Conservation (phyloP, 2,113 vertebrate genomes). For the Axis porcinus region DNA sequence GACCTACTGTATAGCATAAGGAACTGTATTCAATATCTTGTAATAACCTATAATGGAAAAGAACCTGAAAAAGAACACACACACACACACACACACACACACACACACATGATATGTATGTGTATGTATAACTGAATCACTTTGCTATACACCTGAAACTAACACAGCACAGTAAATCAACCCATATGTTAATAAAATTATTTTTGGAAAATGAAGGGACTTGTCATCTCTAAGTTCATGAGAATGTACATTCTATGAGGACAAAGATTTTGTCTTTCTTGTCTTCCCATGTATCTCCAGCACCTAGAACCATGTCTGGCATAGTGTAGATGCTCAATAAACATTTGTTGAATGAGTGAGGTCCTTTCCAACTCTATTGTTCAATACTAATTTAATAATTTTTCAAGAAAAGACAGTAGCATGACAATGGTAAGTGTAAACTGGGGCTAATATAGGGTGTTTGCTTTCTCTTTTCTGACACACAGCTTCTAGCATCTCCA, state of each 20-base stretch:
- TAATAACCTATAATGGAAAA: not conserved
- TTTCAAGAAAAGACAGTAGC: not conserved
- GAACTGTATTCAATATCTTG: not conserved
- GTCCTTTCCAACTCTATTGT: not conserved
- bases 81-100: fast-evolving
- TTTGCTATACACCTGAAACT: not conserved
- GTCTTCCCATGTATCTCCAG: not conserved
- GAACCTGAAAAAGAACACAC: not conserved
- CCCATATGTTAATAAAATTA: not conserved
- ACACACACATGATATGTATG: not conserved
- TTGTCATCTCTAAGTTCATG: not conserved
- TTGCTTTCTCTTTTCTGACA: not conserved
- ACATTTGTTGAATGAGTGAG: not conserved
- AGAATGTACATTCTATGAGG: not conserved
- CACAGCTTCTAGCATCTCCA: not conserved
- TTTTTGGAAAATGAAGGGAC: not conserved
- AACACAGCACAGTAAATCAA: not conserved
- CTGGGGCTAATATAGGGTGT: not conserved
- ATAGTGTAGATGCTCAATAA: not conserved
- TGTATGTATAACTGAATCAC: not conserved
- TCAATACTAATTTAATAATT: not conserved
- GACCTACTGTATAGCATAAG: not conserved
- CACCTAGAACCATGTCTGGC: not conserved
- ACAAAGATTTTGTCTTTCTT: not conserved
- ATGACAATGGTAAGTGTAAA: not conserved